A percentile compares a stretch with the other conserved stretches of the same genome.
Evolutionary conservation across 2,888 invertebrate genomes (phyloP).

Genomic region (Galerucella pusilla): DNA sequence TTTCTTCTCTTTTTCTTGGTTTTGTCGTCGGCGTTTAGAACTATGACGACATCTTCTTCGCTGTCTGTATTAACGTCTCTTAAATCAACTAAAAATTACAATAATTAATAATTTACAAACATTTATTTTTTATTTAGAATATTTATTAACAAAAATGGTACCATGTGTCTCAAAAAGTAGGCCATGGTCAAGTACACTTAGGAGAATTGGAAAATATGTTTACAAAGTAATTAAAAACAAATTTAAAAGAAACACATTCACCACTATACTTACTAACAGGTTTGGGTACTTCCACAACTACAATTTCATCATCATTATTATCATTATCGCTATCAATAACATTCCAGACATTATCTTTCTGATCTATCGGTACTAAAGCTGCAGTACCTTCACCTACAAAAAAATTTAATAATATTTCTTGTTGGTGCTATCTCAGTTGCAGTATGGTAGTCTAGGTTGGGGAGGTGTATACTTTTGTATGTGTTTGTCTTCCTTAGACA

Average conservation of each 20-base stretch:
- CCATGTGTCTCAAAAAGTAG: no score
- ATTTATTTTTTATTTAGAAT: no score
- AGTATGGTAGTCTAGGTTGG: no score
- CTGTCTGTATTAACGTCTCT: slow-evolving; percentile 55
- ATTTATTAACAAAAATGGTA: no score
- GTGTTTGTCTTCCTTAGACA: no score
- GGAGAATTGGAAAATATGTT: not conserved
- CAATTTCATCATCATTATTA: slow-evolving; percentile 52
- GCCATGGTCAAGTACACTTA: no score
- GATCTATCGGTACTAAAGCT: slow-evolving; percentile 60
- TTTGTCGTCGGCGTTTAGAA: slow-evolving; percentile 56
- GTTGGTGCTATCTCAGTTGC: no score
- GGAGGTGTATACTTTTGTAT: no score
- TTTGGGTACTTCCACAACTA: slow-evolving; percentile 45
- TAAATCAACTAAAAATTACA: slow-evolving; percentile 51
- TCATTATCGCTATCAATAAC: slow-evolving; percentile 55
- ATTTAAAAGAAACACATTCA: not conserved
- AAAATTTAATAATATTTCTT: not conserved
- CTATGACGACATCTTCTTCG: slow-evolving; percentile 62
- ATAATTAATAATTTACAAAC: slow-evolving; percentile 18
- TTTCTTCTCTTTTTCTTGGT: slow-evolving; percentile 51
- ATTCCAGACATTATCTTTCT: slow-evolving; percentile 49
- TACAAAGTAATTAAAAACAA: not conserved
- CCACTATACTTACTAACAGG: slow-evolving; percentile 41
- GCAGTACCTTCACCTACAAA: slow-evolving; percentile 61